These are phyloP conservation scores for Enteromius fasciolatus DNA, from an alignment of 2,797 vertebrate genomes.

Conservation along the genomic window DNA sequence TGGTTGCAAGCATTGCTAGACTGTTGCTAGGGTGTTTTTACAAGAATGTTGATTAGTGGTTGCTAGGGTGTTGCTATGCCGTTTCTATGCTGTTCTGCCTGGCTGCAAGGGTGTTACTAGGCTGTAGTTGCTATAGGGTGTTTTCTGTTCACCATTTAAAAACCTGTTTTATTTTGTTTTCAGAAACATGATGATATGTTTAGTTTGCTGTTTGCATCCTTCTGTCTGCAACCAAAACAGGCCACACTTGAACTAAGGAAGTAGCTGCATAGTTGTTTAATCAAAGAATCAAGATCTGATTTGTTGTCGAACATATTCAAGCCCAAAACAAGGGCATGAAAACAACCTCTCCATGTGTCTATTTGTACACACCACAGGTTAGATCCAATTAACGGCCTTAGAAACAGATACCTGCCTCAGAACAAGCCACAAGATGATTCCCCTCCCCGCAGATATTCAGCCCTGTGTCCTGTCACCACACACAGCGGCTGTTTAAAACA, in stretches of 20 bases:
- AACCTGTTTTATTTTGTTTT: not conserved
- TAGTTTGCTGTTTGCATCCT: not conserved
- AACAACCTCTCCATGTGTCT: slow-evolving; percentile 1
- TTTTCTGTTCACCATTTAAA: not conserved
- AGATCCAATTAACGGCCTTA: slow-evolving; percentile 34
- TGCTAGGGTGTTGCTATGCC: not conserved
- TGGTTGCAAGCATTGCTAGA: not conserved
- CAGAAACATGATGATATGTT: not conserved
- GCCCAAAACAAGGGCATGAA: not conserved
- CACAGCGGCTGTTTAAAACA: not conserved
- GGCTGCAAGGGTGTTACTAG: not conserved
- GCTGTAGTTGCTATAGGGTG: not conserved
- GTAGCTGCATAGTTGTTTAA: not conserved
- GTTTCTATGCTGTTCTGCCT: not conserved
- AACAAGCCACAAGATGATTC: not conserved
- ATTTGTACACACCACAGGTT: slow-evolving; percentile 20
- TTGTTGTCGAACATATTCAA: not conserved
- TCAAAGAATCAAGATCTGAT: not conserved
- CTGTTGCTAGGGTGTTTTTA: not conserved
- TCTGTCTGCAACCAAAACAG: not conserved
- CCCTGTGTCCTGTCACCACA: not conserved
- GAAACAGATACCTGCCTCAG: slow-evolving; percentile 11
- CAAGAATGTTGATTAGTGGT: not conserved
- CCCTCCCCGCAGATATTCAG: not conserved
- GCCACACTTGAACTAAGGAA: not conserved